Evolutionary conservation across 2,888 invertebrate species (phyloP).

Genomic region (Pristionchus maxplancki): DNA sequence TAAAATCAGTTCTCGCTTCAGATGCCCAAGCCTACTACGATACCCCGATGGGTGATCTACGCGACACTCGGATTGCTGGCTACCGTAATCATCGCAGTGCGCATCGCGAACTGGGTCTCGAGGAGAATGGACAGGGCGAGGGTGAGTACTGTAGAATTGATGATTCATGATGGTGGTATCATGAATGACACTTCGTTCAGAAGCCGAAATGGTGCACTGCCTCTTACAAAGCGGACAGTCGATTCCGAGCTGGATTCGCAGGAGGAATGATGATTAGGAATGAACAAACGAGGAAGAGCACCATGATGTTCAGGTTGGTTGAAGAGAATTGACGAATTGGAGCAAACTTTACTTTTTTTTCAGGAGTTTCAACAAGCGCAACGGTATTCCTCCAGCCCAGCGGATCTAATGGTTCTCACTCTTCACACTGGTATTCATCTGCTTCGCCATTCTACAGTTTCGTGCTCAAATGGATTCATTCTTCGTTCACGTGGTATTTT

Average conservation of each 20-base stretch:
- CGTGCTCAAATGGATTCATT: slow-evolving; percentile 26
- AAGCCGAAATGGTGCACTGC: slow-evolving; percentile 49
- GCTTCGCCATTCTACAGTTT: not conserved
- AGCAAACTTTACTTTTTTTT: not conserved
- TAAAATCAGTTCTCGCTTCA: not conserved
- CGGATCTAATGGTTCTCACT: slow-evolving; percentile 1
- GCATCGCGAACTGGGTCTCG: slow-evolving; percentile 43
- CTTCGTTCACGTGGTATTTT: not conserved
- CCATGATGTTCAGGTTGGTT: slow-evolving; percentile 51
- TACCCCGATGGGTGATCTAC: slow-evolving; percentile 50
- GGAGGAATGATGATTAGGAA: slow-evolving; percentile 48
- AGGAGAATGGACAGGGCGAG: slow-evolving; percentile 27
- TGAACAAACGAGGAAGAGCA: slow-evolving; percentile 49
- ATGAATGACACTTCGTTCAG: too few species aligned
- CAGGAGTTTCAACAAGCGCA: slow-evolving; percentile 51
- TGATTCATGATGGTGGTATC: not conserved
- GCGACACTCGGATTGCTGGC: slow-evolving; percentile 6
- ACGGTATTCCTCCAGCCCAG: slow-evolving; percentile 45
- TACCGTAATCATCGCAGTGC: slow-evolving; percentile 41
- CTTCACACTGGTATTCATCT: not conserved
- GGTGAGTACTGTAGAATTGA: not conserved
- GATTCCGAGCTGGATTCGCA: slow-evolving; percentile 45
- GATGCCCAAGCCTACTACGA: slow-evolving; percentile 25
- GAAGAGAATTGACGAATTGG: not conserved
- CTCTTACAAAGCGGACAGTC: slow-evolving; percentile 30